Evolutionary conservation across 2,797 vertebrate genomes (phyloP).

Genomic region (Dallia pectoralis): DNA sequence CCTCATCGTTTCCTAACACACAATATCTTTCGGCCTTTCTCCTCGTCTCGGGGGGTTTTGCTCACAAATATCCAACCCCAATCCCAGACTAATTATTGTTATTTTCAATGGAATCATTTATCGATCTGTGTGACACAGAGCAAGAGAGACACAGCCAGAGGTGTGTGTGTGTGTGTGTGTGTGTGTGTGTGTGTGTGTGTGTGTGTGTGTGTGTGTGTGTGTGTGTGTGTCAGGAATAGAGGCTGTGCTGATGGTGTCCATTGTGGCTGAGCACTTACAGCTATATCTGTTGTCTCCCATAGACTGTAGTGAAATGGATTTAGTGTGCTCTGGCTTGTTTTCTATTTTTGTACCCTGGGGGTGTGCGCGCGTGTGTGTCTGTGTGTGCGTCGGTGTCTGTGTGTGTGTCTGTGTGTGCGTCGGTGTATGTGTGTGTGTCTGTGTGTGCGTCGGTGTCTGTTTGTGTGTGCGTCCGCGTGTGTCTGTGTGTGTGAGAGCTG

Average conservation of each 20-base stretch:
- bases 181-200: conserved; percentile 29
- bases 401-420: conserved; percentile 5
- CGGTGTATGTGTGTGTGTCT: not conserved
- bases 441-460: not conserved
- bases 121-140: conserved; percentile 53
- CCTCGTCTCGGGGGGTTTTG: not conserved
- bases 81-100: conserved; percentile 82
- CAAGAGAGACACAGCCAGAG: too few species aligned
- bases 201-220: conserved; percentile 36
- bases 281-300: conserved; percentile 77
- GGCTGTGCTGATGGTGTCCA: conserved; percentile 1
- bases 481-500: conserved; percentile 8
- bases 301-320: conserved; percentile 76
- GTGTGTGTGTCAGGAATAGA: not conserved
- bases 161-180: too few species aligned
- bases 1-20: too few species aligned
- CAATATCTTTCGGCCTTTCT: not conserved
- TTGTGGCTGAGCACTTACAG: conserved; percentile 43
- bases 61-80: conserved; percentile 68
- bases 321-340: conserved; percentile 12
- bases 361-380: not conserved
- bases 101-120: conserved; percentile 87
- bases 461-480: not conserved
- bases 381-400: not conserved
- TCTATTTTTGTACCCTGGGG: conserved; percentile 11